Evolutionary conservation across 2,797 vertebrate genomes (phyloP).

Genomic region (Prunella strophiata): DNA sequence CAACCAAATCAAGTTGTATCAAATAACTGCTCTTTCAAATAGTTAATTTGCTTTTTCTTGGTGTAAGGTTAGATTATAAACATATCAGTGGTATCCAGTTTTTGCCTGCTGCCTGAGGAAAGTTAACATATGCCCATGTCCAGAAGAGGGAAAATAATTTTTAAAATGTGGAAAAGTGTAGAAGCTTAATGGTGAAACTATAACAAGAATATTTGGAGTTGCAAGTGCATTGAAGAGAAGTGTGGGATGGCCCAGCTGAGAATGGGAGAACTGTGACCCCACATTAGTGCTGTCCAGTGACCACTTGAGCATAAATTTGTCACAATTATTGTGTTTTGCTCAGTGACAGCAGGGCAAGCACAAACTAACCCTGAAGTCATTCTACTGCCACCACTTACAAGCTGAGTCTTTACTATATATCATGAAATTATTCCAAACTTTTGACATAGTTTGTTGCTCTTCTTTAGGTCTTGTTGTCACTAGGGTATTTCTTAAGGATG

Average conservation of each 20-base stretch:
- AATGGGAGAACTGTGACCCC: background rate
- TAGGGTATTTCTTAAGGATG: background rate
- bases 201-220: background rate
- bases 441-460: background rate
- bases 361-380: background rate
- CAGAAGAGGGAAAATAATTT: background rate
- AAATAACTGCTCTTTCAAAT: conserved; percentile 33
- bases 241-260: background rate
- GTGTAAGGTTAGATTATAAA: conserved; percentile 36
- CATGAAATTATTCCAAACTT: background rate
- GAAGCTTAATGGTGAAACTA: background rate
- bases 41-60: conserved; percentile 15
- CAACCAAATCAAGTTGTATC: background rate
- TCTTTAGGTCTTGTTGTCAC: background rate
- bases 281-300: background rate
- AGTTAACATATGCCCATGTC: background rate
- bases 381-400: background rate
- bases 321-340: accelerated
- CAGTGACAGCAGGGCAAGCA: background rate
- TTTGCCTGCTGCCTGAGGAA: conserved; percentile 38
- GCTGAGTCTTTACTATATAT: background rate
- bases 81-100: background rate
- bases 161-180: background rate
- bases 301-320: background rate
- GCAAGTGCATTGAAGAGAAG: background rate